Conservation (phyloP, 2,797 vertebrate species). For the Leucoraja ocellata region DNA sequence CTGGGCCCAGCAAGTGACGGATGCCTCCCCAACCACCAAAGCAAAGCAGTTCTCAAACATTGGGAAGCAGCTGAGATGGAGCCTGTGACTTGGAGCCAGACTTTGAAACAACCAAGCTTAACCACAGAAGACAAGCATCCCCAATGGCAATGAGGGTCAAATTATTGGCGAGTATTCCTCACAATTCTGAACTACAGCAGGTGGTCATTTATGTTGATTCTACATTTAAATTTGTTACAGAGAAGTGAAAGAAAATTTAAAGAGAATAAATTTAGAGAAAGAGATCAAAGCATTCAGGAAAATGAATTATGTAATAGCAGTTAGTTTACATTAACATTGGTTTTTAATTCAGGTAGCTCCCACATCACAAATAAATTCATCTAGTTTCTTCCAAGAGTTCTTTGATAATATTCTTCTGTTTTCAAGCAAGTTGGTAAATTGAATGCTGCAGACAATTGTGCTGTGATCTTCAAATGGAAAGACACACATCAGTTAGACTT, state of each 20-base stretch:
- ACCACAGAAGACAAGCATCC: neutral
- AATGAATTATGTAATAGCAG: neutral
- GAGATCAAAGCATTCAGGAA: neutral
- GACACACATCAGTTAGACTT: neutral
- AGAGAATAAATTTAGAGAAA: too few species aligned
- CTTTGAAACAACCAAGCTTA: too few species aligned
- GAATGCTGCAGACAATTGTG: neutral
- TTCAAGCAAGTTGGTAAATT: neutral
- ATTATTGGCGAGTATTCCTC: neutral
- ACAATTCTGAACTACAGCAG: neutral
- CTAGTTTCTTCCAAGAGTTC: neutral
- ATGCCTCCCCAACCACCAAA: neutral
- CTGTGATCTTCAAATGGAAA: neutral
- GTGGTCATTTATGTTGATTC: neutral
- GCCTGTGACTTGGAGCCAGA: neutral
- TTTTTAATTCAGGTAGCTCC: constrained; percentile 4
- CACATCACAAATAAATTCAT: constrained; percentile 10
- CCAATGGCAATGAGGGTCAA: neutral
- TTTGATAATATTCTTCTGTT: neutral
- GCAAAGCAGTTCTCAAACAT: neutral
- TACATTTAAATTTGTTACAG: neutral
- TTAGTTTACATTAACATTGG: neutral
- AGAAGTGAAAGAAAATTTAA: neutral
- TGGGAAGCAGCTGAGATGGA: neutral
- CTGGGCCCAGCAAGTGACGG: neutral